Conservation (phyloP, 2,888 invertebrate genomes). For the Volucella inflata region DNA sequence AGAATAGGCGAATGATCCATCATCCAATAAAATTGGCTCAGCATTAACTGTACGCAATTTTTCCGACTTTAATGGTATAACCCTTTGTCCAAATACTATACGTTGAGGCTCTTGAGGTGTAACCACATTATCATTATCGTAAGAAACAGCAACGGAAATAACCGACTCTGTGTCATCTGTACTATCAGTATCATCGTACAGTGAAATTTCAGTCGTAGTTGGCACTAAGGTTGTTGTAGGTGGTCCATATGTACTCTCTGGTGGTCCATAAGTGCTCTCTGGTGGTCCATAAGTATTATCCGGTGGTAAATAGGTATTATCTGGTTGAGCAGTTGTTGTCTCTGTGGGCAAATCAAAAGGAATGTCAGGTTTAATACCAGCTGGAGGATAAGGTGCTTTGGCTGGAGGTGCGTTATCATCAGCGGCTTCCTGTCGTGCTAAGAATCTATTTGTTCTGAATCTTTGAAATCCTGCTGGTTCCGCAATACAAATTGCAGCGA, state of each 20-base stretch:
- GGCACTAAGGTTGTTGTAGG: constrained; percentile 15
- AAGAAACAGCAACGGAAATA: constrained; percentile 66
- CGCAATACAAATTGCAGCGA: constrained; percentile 31
- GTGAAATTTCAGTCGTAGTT: constrained; percentile 39
- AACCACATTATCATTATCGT: constrained; percentile 39
- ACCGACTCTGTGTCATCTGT: constrained; percentile 67
- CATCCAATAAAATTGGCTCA: constrained; percentile 53
- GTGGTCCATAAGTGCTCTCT: constrained; percentile 53
- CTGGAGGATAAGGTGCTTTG: constrained; percentile 59
- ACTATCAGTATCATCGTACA: constrained; percentile 48
- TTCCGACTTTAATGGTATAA: constrained; percentile 16
- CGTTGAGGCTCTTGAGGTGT: constrained; percentile 40
- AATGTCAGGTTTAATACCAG: constrained; percentile 56
- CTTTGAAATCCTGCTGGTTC: constrained; percentile 42
- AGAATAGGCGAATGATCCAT: constrained; percentile 64
- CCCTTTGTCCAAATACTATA: constrained; percentile 44
- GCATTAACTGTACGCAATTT: constrained; percentile 37
- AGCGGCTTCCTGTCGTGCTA: constrained; percentile 48
- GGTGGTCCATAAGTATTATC: constrained; percentile 23
- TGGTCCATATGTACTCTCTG: constrained; percentile 26
- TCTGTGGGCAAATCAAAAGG: constrained; percentile 68
- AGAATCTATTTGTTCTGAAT: constrained; percentile 47
- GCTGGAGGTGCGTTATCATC: constrained; percentile 34
- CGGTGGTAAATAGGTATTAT: constrained; percentile 45
- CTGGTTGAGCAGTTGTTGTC: constrained; percentile 47